A percentile compares a stretch with the other conserved stretches of the same genome.
Conservation (phyloP, 1,140 invertebrate species). For the Coboldia fuscipes region DNA sequence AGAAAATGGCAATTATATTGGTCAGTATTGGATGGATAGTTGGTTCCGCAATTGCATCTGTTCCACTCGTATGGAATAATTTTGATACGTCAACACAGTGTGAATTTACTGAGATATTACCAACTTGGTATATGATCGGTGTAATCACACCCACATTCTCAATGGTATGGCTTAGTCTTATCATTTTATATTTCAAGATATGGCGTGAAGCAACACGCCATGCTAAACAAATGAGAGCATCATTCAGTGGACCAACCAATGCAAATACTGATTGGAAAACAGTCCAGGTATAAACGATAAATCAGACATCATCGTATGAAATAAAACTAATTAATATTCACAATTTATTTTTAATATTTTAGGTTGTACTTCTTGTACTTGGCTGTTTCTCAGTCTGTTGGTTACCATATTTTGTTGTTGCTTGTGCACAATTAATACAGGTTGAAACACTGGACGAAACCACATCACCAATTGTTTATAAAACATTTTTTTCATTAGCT, state of each 20-base stretch:
- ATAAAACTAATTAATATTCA: conserved; percentile 1
- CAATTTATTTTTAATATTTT: conserved; percentile 13
- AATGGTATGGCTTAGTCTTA: conserved; percentile 44
- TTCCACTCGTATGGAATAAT: conserved; percentile 50
- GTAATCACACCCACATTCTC: conserved; percentile 43
- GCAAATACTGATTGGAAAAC: conserved; percentile 41
- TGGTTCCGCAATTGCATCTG: conserved; percentile 33
- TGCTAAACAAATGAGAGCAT: conserved; percentile 32
- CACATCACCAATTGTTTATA: conserved; percentile 30
- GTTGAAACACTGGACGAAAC: conserved; percentile 25
- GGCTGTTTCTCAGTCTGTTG: conserved; percentile 54
- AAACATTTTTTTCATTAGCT: conserved; percentile 42
- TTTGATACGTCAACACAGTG: conserved; percentile 31
- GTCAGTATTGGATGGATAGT: conserved; percentile 37
- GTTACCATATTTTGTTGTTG: conserved; percentile 48
- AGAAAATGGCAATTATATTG: conserved; percentile 30
- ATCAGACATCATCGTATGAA: conserved; percentile 2
- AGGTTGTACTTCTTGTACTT: conserved; percentile 48
- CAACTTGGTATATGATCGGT: conserved; percentile 32
- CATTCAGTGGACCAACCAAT: conserved; percentile 23
- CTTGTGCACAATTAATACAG: conserved; percentile 32
- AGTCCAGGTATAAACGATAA: conserved; percentile 29
- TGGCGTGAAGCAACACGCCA: conserved; percentile 46
- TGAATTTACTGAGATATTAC: conserved; percentile 22
- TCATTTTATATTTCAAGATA: conserved; percentile 49